These are phyloP conservation scores for Pterostichus niger DNA, from an alignment of 2,888 invertebrate genomes.

Conservation along the genomic window DNA sequence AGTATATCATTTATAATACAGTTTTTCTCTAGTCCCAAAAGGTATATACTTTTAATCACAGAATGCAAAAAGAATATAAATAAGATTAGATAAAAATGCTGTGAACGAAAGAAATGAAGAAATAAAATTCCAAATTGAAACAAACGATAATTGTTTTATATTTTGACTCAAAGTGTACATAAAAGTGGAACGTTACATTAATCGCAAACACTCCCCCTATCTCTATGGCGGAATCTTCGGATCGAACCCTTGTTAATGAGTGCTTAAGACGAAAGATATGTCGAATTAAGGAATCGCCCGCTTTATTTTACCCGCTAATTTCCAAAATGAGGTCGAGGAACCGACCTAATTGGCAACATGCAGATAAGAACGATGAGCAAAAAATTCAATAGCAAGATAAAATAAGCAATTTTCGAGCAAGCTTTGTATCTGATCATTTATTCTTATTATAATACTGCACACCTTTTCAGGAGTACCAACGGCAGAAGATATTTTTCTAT, in stretches of 20 bases:
- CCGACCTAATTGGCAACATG: conserved; percentile 57
- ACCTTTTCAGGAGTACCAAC: background rate
- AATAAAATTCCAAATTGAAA: conserved; percentile 24
- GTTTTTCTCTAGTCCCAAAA: too few species aligned
- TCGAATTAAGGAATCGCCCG: conserved; percentile 57
- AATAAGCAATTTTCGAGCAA: conserved; percentile 39
- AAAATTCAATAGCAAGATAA: conserved; percentile 58
- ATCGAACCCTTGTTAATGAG: conserved; percentile 53
- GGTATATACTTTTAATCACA: too few species aligned
- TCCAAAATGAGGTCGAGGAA: conserved; percentile 39
- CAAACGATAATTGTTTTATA: conserved; percentile 1
- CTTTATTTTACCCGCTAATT: conserved; percentile 61
- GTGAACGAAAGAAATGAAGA: conserved; percentile 1
- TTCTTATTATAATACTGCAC: conserved; percentile 34
- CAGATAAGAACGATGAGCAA: conserved; percentile 50
- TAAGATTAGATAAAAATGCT: too few species aligned
- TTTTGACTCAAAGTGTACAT: conserved; percentile 3
- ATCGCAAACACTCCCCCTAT: conserved; percentile 56
- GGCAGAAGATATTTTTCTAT: background rate
- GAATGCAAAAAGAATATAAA: too few species aligned
- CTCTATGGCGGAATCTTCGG: conserved; percentile 20
- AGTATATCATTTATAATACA: too few species aligned
- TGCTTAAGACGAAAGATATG: conserved; percentile 53
- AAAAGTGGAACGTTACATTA: conserved; percentile 52
- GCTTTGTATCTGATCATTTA: conserved; percentile 20